A percentile compares a stretch with the other conserved stretches of the same genome.
phyloP scores from a whole-genome alignment of 1,140 invertebrate genomes.

The Drosophila oshimai region DNA sequence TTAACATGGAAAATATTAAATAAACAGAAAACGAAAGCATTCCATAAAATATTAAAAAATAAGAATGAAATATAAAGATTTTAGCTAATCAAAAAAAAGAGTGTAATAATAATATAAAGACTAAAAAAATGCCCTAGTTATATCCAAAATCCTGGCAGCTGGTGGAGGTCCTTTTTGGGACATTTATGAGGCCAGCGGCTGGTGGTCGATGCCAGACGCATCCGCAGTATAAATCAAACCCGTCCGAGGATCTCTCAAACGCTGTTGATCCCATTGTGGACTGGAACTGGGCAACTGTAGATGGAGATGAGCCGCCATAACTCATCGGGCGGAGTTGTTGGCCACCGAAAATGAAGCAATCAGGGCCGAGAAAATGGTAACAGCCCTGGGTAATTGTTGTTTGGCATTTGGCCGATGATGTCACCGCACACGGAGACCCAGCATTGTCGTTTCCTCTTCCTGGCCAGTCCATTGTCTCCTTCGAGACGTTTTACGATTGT shows the following conservation, averaged over 20 bases:
- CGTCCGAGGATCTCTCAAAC: slow-evolving; percentile 23
- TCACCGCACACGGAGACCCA: slow-evolving; percentile 62
- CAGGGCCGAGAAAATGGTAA: slow-evolving; percentile 50
- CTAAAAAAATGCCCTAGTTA: not conserved
- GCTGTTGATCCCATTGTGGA: slow-evolving; percentile 49
- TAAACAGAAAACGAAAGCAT: not conserved
- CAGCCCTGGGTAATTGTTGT: slow-evolving; percentile 53
- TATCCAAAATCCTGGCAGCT: slow-evolving; percentile 11
- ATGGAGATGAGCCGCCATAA: slow-evolving; percentile 29
- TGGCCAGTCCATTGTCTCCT: slow-evolving; percentile 56
- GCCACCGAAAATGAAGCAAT: slow-evolving; percentile 69
- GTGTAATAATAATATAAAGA: not conserved
- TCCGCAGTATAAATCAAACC: slow-evolving; percentile 75
- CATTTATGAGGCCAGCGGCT: slow-evolving; percentile 50
- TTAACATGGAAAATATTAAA: too few relatives aligned
- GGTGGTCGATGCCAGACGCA: slow-evolving; percentile 52
- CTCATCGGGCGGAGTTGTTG: slow-evolving; percentile 29
- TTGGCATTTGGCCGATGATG: slow-evolving; percentile 65
- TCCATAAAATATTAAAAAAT: not conserved
- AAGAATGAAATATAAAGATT: not conserved
- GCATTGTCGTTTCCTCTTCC: slow-evolving; percentile 76
- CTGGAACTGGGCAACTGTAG: not conserved
- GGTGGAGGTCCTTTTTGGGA: slow-evolving; percentile 5
- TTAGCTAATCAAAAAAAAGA: not conserved
- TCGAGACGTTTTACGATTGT: slow-evolving; percentile 71